Evolutionary conservation across 92 coral and sea anemone species (phyloP).

Genomic region (Porites rus): DNA sequence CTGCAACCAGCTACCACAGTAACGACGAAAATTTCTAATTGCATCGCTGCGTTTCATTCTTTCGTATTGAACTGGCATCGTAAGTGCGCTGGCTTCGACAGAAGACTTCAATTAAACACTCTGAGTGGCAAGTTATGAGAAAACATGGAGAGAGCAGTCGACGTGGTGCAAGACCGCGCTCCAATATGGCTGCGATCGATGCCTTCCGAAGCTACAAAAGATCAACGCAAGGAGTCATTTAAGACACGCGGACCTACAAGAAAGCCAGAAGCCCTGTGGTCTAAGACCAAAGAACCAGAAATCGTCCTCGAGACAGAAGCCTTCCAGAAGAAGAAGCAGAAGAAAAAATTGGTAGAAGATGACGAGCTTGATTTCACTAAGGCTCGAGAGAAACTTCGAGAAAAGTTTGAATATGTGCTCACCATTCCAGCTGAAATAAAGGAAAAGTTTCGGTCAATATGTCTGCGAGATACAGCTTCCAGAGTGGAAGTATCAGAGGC

Average conservation of each 20-base stretch:
- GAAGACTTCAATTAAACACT: not conserved
- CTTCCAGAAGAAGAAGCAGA: slow-evolving; percentile 1
- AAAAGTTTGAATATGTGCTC: slow-evolving; percentile 39
- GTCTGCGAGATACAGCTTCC: slow-evolving; percentile 49
- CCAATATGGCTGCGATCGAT: slow-evolving; percentile 27
- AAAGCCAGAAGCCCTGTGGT: slow-evolving; percentile 49
- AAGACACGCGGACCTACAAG: slow-evolving; percentile 13
- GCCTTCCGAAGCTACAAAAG: slow-evolving; percentile 15
- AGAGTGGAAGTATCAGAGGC: slow-evolving; percentile 34
- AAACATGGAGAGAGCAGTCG: slow-evolving; percentile 50
- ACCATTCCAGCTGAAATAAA: slow-evolving; percentile 71
- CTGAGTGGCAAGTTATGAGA: not conserved
- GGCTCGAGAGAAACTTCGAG: slow-evolving; percentile 50
- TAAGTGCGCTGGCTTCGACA: not conserved
- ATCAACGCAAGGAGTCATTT: not conserved
- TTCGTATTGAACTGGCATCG: not conserved
- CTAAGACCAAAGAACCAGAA: slow-evolving; percentile 41
- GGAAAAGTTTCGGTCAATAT: slow-evolving; percentile 74
- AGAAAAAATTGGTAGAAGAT: slow-evolving; percentile 5
- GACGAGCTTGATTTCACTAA: slow-evolving; percentile 32
- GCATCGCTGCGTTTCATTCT: not conserved
- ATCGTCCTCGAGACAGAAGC: slow-evolving; percentile 40
- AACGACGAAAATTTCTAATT: not conserved
- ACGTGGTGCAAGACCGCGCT: slow-evolving; percentile 31
- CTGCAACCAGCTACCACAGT: not conserved